Percentiles rank a stretch among this genome's conserved stretches.
These are phyloP conservation scores for Polyommatus iphigenia DNA, from an alignment of 2,888 invertebrate species.

Conservation along the genomic window DNA sequence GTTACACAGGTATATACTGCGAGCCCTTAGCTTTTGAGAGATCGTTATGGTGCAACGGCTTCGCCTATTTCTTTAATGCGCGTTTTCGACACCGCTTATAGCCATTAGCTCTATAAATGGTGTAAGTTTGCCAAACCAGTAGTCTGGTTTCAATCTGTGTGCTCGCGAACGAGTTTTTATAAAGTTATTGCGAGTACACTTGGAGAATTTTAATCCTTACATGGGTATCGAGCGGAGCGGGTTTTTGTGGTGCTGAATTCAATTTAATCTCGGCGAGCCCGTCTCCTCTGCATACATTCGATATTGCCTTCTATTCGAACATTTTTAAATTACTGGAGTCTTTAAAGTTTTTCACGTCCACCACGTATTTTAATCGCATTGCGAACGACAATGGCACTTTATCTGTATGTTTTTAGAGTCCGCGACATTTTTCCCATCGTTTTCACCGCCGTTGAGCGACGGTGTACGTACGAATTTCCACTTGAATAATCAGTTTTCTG, in stretches of 20 bases:
- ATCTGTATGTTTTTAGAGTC: not conserved
- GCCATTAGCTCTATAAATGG: conserved; percentile 61
- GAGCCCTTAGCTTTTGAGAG: conserved; percentile 53
- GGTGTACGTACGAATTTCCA: conserved; percentile 31
- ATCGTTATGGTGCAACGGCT: conserved; percentile 53
- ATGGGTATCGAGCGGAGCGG: conserved; percentile 58
- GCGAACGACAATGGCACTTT: not conserved
- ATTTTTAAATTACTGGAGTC: conserved; percentile 18
- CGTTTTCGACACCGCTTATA: conserved; percentile 63
- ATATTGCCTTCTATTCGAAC: conserved; percentile 4
- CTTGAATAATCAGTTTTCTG: conserved; percentile 46
- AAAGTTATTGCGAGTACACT: conserved; percentile 64
- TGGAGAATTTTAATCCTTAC: conserved; percentile 64
- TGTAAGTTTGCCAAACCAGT: conserved; percentile 58
- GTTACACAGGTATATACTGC: conserved; percentile 51
- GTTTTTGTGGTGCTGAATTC: conserved; percentile 66
- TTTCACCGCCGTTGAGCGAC: conserved; percentile 26
- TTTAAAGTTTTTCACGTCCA: conserved; percentile 6
- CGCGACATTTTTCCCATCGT: not conserved
- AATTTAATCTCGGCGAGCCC: conserved; percentile 57
- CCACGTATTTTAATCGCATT: conserved; percentile 14
- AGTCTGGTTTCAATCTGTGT: conserved; percentile 66
- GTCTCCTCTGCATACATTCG: conserved; percentile 26
- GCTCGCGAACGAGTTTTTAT: conserved; percentile 70
- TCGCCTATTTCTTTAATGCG: conserved; percentile 54